Evolutionary conservation across 2,797 vertebrate genomes (phyloP).

Genomic region (Diglossa cyanea): DNA sequence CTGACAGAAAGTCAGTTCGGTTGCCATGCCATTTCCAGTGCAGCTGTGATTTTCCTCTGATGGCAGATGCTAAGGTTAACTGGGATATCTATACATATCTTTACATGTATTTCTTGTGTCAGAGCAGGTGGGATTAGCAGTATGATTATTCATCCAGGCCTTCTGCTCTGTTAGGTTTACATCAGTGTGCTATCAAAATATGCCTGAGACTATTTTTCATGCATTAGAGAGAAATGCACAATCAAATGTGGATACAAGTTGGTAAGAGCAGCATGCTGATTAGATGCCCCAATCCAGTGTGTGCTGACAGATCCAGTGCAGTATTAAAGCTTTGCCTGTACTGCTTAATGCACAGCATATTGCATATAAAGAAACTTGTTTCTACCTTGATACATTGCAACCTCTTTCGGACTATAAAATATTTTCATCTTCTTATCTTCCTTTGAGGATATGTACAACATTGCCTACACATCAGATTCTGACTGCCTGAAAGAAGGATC

Average conservation of each 20-base stretch:
- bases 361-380: background rate
- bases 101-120: constrained; percentile 17
- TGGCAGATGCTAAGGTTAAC: background rate
- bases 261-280: constrained; percentile 30
- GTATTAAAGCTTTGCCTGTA: background rate
- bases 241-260: background rate
- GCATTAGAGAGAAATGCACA: constrained; percentile 31
- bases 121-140: constrained; percentile 43
- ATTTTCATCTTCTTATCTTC: background rate
- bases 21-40: background rate
- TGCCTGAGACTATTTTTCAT: constrained; percentile 28
- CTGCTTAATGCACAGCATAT: background rate
- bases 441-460: background rate
- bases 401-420: background rate
- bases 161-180: constrained; percentile 1
- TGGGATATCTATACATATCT: background rate
- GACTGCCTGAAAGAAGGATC: background rate
- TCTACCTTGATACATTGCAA: background rate
- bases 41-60: background rate
- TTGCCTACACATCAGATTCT: background rate
- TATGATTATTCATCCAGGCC: constrained; percentile 41
- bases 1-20: background rate
- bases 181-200: constrained; percentile 38
- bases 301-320: background rate
- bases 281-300: background rate